Evolutionary conservation across 2,888 invertebrate genomes (phyloP), one percentile per base, ranked within the genome.

Genomic region (Stomorhina lunata): DNA sequence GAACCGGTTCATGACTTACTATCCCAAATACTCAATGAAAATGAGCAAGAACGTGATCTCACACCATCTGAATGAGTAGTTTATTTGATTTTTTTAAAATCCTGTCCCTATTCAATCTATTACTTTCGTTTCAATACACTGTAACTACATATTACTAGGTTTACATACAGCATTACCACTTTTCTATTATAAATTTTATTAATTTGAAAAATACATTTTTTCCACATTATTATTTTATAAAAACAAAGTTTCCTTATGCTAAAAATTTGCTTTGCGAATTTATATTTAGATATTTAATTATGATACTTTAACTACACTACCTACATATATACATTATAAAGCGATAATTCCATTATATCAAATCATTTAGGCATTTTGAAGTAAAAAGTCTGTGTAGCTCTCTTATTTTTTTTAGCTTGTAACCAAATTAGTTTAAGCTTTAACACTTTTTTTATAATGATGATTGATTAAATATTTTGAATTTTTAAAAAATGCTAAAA

Each of bases 1-100:
- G 96, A 96, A 91, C 96, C 96, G 20, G 94, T 97, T 63, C 94
- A 95, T 90, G 96, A 96, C 90, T 92, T 96, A 84, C 92, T 96
- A 20, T 93, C 94, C 83, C 96, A 96, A 91, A 93, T 96, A 86
- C 92, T 96, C 69, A 93, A 93, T 86, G 96, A 96, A 92, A 95
- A 94, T 71, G 95, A 95, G 91, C 92, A 93, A 45, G 95, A 95
- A 91, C 94, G 94, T 90, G 94, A 95, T 91, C 92, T 95, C 86
- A 94, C 95, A 85, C 94, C 94, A 80, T 95, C 95, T 45, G 95
- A 95, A 92, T 45, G 95, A 95, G 92, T 95, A 85, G 84, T 80
- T 80, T 20, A 6, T 29, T 27, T 53, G 45, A 2, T 61, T n/a
- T n/a, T n/a, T n/a, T n/a, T n/a, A n/a, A n/a, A n/a, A n/a, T n/a